Evolutionary conservation across 2,888 invertebrate species (phyloP).

Genomic region (Tyria jacobaeae): DNA sequence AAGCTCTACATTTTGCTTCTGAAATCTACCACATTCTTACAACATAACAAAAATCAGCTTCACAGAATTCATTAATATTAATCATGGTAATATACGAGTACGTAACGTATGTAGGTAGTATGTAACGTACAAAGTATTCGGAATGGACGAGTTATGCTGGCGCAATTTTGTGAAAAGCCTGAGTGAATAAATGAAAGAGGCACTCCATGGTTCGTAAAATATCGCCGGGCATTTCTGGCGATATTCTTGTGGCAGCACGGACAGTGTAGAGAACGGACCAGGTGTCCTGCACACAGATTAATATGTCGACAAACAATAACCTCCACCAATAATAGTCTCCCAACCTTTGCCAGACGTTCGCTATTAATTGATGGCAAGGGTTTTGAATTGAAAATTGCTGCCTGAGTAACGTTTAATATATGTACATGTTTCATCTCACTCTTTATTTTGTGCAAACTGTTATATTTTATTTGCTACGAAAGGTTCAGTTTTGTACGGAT

Average conservation of each 20-base stretch:
- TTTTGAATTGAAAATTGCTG: slow-evolving; percentile 42
- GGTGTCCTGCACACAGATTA: slow-evolving; percentile 65
- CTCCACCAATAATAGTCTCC: slow-evolving; percentile 43
- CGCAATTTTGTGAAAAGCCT: slow-evolving; percentile 62
- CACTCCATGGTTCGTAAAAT: slow-evolving; percentile 54
- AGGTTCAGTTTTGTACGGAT: neutral
- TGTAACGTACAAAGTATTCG: slow-evolving; percentile 25
- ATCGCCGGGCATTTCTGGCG: slow-evolving; percentile 44
- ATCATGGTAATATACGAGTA: slow-evolving; percentile 34
- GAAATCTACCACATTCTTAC: slow-evolving; percentile 15
- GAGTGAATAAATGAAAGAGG: slow-evolving; percentile 61
- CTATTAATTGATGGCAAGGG: slow-evolving; percentile 52
- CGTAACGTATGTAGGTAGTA: slow-evolving; percentile 9
- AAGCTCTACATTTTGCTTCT: neutral
- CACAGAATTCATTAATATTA: slow-evolving; percentile 38
- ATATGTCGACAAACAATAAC: slow-evolving; percentile 71
- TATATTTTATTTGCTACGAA: neutral
- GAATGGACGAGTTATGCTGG: slow-evolving; percentile 28
- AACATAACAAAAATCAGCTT: slow-evolving; percentile 28
- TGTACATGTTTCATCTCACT: neutral
- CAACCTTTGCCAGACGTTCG: slow-evolving; percentile 33
- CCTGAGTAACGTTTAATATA: slow-evolving; percentile 18
- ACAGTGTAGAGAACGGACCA: slow-evolving; percentile 40
- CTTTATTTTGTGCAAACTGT: neutral
- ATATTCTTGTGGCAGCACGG: slow-evolving; percentile 30